phyloP scores from a whole-genome alignment of 2,797 vertebrate species.

The Nyctibius grandis region DNA sequence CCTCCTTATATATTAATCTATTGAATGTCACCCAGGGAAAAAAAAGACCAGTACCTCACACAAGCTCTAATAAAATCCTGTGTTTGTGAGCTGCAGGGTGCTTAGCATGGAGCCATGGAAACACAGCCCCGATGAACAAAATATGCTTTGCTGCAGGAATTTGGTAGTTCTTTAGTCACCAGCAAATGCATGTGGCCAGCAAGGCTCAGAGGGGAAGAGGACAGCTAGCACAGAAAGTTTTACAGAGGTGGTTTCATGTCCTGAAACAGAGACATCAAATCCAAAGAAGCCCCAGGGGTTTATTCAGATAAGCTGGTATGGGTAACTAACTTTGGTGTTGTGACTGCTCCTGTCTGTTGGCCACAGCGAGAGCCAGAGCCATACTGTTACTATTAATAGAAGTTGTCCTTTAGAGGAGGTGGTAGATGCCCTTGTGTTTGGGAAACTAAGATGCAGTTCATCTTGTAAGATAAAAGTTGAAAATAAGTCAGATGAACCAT shows the following conservation, averaged over 20 bases:
- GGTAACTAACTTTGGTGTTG: neutral
- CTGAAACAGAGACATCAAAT: neutral
- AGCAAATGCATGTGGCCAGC: neutral
- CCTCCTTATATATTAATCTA: conserved; percentile 15
- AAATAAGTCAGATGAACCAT: neutral
- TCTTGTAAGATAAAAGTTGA: neutral
- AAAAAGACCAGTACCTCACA: neutral
- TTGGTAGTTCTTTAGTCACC: neutral
- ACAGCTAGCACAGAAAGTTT: neutral
- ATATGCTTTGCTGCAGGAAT: neutral
- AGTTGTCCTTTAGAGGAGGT: neutral
- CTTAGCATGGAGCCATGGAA: conserved; percentile 24
- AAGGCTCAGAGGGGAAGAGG: neutral
- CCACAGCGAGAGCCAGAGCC: neutral
- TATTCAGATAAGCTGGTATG: neutral
- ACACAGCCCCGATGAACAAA: neutral
- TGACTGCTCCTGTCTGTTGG: neutral
- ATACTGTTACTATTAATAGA: neutral
- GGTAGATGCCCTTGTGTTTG: neutral
- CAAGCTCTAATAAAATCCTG: neutral
- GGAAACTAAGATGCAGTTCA: neutral
- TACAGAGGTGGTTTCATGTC: neutral
- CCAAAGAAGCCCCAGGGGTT: neutral
- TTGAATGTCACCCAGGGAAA: neutral
- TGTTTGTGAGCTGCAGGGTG: neutral